Evolutionary conservation across 2,888 invertebrate genomes (phyloP).

Genomic region (Charanyca ferruginea): DNA sequence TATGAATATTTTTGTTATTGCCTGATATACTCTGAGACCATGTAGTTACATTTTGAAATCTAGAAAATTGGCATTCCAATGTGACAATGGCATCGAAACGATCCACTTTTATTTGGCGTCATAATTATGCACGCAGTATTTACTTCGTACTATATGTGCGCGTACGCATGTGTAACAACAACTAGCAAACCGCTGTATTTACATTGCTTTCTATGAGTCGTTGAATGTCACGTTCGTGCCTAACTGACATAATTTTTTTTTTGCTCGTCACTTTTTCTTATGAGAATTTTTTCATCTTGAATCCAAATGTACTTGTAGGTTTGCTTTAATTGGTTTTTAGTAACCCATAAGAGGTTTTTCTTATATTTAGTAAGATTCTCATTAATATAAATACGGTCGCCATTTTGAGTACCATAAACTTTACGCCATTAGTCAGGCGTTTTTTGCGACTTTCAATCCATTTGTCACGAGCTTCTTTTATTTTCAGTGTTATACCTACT

Average conservation of each 20-base stretch:
- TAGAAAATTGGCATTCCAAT: constrained; percentile 10
- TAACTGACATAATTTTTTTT: constrained; percentile 16
- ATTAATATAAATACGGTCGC: constrained; percentile 19
- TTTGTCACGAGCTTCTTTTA: constrained; percentile 16
- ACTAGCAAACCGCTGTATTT: too few species aligned
- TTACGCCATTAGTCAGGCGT: constrained; percentile 15
- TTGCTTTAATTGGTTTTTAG: constrained; percentile 16
- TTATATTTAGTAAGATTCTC: constrained; percentile 25
- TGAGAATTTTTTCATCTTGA: constrained; percentile 25
- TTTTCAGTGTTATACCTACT: constrained; percentile 6
- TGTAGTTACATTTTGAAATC: not conserved
- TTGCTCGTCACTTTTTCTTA: constrained; percentile 30
- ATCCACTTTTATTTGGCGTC: constrained; percentile 12
- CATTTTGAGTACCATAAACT: constrained; percentile 8
- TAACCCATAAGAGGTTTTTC: constrained; percentile 7
- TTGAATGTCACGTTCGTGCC: too few species aligned
- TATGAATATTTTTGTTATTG: not conserved
- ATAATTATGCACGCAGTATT: not conserved
- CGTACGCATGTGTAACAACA: too few species aligned
- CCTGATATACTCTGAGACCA: not conserved
- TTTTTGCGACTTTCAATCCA: constrained; percentile 13
- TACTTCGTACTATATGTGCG: constrained; percentile 20
- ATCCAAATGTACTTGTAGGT: constrained; percentile 26
- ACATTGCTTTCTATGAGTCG: too few species aligned
- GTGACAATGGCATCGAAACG: constrained; percentile 10